A percentile compares a stretch with the other conserved stretches of the same genome.
Conservation (phyloP, 2,888 invertebrate genomes). For the Agriopis leucophaearia region DNA sequence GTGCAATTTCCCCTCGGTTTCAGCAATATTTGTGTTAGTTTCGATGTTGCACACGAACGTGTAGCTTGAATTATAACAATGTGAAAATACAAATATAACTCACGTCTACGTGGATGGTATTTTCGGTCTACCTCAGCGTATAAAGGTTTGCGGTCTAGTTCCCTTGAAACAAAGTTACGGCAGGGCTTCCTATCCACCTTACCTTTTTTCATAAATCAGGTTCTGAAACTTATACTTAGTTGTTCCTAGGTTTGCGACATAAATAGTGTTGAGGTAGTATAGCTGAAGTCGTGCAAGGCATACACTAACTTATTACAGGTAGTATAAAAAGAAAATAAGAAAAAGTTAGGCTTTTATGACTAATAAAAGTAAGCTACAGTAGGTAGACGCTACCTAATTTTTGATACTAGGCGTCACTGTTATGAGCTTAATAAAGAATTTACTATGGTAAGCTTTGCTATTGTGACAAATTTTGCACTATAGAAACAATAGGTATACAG, state of each 20-base stretch:
- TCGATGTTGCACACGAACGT: constrained; percentile 40
- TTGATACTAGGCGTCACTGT: background rate
- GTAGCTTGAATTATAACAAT: constrained; percentile 43
- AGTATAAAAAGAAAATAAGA: constrained; percentile 16
- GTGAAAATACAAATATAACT: constrained; percentile 43
- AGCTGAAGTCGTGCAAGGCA: constrained; percentile 2
- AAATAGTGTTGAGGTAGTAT: constrained; percentile 8
- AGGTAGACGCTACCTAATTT: constrained; percentile 1
- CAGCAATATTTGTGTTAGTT: constrained; percentile 46
- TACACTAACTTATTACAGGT: constrained; percentile 9
- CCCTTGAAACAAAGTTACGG: constrained; percentile 48
- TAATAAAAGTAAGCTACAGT: constrained; percentile 14
- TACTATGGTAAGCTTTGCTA: background rate
- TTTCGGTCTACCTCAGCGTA: constrained; percentile 38
- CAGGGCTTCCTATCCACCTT: constrained; percentile 31
- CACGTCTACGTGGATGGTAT: constrained; percentile 33
- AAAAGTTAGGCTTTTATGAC: constrained; percentile 10
- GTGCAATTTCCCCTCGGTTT: constrained; percentile 47
- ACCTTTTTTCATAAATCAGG: constrained; percentile 45
- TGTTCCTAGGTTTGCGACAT: constrained; percentile 14
- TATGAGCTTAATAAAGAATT: background rate
- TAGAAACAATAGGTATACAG: too few relatives aligned
- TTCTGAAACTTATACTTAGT: constrained; percentile 17
- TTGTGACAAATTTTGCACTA: too few relatives aligned
- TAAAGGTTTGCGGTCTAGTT: constrained; percentile 54